Conservation (phyloP, 35 echinoderm and acorn worm species). For the Hemicentrotus pulcherrimus region DNA sequence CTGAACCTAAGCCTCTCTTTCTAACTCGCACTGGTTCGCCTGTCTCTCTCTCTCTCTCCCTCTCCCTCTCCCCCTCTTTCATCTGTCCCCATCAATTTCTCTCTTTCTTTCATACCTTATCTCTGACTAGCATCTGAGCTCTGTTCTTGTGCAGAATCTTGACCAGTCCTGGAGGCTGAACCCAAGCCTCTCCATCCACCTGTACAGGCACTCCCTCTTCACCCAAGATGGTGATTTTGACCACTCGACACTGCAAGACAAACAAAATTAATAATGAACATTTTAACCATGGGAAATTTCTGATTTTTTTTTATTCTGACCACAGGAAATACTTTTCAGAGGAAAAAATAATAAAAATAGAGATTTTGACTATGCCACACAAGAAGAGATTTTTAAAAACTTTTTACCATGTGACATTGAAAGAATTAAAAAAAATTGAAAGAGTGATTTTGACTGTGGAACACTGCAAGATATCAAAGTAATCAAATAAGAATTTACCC, state of each 20-base stretch:
- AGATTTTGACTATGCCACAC: too few species aligned
- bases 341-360: too few species aligned
- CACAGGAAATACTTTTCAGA: too few species aligned
- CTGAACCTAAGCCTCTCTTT: slow-evolving; percentile 62
- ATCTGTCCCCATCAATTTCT: not conserved
- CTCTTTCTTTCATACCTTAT: slow-evolving; percentile 66
- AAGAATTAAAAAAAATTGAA: too few species aligned
- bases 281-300: too few species aligned
- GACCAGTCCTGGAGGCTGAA: slow-evolving; percentile 85
- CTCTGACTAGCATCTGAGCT: slow-evolving; percentile 93
- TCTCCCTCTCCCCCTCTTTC: not conserved
- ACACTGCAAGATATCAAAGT: too few species aligned
- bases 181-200: slow-evolving; percentile 94
- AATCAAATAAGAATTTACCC: too few species aligned
- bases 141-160: slow-evolving; percentile 95
- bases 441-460: too few species aligned
- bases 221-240: slow-evolving; percentile 93
- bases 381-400: too few species aligned
- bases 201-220: slow-evolving; percentile 89
- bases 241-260: slow-evolving; percentile 72
- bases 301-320: too few species aligned
- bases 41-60: not conserved
- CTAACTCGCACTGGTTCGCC: not conserved
- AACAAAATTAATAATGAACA: not conserved
- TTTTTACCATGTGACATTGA: too few species aligned